These are phyloP conservation scores for Melanargia galathea DNA, from an alignment of 2,888 invertebrate species.

Conservation along the genomic window DNA sequence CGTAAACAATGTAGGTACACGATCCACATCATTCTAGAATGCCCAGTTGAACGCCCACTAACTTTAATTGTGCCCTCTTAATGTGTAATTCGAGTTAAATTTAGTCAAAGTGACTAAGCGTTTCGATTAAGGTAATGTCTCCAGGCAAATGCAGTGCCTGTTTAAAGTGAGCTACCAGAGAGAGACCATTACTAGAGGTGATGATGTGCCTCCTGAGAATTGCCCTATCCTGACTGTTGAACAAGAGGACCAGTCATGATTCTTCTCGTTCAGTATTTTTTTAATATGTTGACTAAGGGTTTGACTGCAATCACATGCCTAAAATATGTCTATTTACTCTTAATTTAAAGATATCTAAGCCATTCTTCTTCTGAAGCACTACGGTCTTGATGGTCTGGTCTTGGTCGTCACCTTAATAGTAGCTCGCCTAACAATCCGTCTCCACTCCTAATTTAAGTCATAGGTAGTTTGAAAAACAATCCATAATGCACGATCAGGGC, in stretches of 20 bases:
- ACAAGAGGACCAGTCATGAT: not conserved
- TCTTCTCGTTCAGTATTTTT: too few relatives aligned
- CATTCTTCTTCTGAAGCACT: too few relatives aligned
- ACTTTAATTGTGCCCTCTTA: constrained; percentile 24
- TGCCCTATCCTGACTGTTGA: not conserved
- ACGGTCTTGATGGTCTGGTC: too few relatives aligned
- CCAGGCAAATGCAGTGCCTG: constrained; percentile 33
- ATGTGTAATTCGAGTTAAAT: constrained; percentile 34
- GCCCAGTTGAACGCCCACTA: constrained; percentile 12
- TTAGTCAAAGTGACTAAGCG: constrained; percentile 33
- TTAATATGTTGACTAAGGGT: too few relatives aligned
- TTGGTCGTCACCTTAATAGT: too few relatives aligned
- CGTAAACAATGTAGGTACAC: not conserved
- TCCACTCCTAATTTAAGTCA: too few relatives aligned
- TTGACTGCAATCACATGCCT: too few relatives aligned
- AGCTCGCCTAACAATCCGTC: too few relatives aligned
- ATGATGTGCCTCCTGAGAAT: not conserved
- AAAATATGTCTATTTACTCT: too few relatives aligned
- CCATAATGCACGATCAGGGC: too few relatives aligned
- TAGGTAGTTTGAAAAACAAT: too few relatives aligned
- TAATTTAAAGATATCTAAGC: too few relatives aligned
- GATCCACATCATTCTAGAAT: constrained; percentile 14
- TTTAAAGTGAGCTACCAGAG: constrained; percentile 8
- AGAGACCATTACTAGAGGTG: not conserved
- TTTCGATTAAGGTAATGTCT: constrained; percentile 39